A percentile compares a stretch with the other conserved stretches of the same genome.
These are phyloP conservation scores for Drosophila neonasuta DNA, from an alignment of 2,888 invertebrate species.

Conservation along the genomic window DNA sequence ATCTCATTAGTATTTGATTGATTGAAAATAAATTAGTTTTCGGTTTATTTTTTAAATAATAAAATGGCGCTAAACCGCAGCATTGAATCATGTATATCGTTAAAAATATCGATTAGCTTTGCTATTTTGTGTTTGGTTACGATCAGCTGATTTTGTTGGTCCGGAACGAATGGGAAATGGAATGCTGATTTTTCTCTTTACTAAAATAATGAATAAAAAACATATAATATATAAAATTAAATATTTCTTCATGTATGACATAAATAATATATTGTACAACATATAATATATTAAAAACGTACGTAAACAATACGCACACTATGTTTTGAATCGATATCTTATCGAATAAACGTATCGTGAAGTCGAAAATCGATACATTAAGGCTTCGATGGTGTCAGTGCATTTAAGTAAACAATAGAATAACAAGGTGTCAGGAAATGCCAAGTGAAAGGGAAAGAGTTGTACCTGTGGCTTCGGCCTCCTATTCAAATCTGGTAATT, in stretches of 20 bases:
- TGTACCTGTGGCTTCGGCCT: conserved; percentile 27
- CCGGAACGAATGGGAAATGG: neutral
- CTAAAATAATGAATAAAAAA: no score
- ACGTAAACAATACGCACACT: no score
- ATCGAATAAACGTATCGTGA: neutral
- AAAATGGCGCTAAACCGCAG: neutral
- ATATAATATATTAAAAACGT: no score
- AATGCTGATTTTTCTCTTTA: neutral
- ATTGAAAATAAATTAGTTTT: neutral
- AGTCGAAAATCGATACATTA: neutral
- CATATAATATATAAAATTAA: no score
- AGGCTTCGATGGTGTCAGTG: neutral
- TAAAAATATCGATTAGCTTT: neutral
- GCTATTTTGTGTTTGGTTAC: neutral
- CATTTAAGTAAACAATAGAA: conserved; percentile 3
- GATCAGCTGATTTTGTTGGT: neutral
- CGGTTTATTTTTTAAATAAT: neutral
- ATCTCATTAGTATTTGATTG: no score
- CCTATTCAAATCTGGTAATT: conserved; percentile 53
- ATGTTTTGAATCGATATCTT: neutral
- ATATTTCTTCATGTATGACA: no score
- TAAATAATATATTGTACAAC: neutral
- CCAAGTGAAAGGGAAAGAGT: conserved; percentile 8
- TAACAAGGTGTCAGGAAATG: conserved; percentile 19
- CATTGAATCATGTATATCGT: no score